Conservation (phyloP, 2,888 invertebrate species). For the Frankliniella fusca region DNA sequence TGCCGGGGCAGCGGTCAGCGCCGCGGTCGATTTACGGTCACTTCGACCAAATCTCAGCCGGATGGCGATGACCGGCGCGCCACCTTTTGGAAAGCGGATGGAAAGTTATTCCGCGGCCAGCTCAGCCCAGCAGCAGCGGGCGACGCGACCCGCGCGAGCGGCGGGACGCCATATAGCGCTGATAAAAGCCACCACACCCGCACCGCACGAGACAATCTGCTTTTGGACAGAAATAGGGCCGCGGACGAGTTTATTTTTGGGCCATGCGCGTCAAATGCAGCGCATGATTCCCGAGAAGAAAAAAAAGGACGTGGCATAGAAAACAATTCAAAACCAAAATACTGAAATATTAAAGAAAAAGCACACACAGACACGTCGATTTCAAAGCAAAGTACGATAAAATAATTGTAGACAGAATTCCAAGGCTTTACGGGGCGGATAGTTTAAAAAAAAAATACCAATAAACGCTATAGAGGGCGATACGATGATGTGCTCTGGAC, state of each 20-base stretch:
- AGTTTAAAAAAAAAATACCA: constrained; percentile 50
- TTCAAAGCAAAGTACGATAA: too few relatives aligned
- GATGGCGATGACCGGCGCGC: neutral
- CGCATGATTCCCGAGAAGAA: too few relatives aligned
- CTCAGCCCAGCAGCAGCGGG: neutral
- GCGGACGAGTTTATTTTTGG: neutral
- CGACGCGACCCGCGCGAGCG: too few relatives aligned
- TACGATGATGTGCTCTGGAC: constrained; percentile 51
- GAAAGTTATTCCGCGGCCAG: neutral
- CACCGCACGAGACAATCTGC: too few relatives aligned
- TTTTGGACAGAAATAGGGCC: neutral
- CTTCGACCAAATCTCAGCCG: neutral
- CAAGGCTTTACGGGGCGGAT: constrained; percentile 47
- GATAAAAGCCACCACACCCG: too few relatives aligned
- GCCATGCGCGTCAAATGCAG: neutral
- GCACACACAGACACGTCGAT: too few relatives aligned
- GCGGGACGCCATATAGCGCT: too few relatives aligned
- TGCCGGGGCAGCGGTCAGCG: neutral
- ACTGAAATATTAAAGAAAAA: too few relatives aligned
- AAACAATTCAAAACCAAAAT: too few relatives aligned
- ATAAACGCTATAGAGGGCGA: constrained; percentile 53
- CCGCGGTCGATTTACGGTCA: neutral
- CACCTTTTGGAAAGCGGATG: neutral
- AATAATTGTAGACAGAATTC: constrained; percentile 45
- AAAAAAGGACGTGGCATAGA: too few relatives aligned